Base-by-base conservation (phyloP, 2,888 invertebrate species). In the Pherbina coryleti region DNA sequence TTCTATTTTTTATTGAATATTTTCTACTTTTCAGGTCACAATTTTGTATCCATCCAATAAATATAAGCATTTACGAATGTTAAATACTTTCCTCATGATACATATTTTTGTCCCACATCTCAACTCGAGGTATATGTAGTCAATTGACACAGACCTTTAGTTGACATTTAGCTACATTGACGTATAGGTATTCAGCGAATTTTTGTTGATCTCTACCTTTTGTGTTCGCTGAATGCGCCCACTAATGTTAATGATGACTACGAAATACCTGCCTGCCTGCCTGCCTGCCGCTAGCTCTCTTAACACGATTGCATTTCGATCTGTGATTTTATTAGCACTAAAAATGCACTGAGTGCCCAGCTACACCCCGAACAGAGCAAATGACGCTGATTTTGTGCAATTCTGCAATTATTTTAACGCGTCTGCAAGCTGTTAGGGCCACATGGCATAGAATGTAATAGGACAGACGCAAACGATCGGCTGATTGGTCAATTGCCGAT, bases 271-370 rank as follows among this genome's bases (percentile, higher is more conserved):
- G 51, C n/a, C n/a, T 51, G 8, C n/a, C 9, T 19, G 2, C 9
- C 8, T n/a, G 5, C 11, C 25, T n/a, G 5, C 8, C 9, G 19
- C 4, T 11, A 5, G 69, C 49, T 8, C 28, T 19, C 19, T 25
- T 14, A 25, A 9, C 49, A 28, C 51, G 69, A 51, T 51, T 25
- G 69, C 51, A 51, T 53, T 49, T 69, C 64, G 51, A 49, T 25
- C 28, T 51, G 49, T 69, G 51, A 69, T 69, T 69, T 69, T 69
- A 69, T 69, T 49, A 69, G 51, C 69, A 11, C 25, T 51, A 14
- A 66, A 66, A 51, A 69, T 51, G 69, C 49, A 51, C 69, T 14
- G 22, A 64, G 64, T 31, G 11, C 28, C 5, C 64, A 28, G 28
- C 28, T 60, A 28, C 19, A n/a, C 5, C 5, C 31, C 34, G 31